Evolutionary conservation across 2,888 invertebrate genomes (phyloP).

Genomic region (Glyphotaelius pellucidus): DNA sequence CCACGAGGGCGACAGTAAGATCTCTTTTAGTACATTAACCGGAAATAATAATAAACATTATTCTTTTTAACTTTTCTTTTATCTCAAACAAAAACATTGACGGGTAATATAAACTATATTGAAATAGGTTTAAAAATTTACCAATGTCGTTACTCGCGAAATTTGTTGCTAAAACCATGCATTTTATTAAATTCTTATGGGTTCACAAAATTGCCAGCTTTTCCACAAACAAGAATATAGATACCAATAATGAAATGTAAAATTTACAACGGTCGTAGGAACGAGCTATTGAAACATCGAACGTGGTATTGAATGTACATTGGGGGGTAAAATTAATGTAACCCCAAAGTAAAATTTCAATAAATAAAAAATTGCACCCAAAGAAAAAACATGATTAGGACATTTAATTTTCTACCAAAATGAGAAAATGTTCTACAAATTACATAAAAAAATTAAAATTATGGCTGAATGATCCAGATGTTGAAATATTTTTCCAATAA

Average conservation of each 20-base stretch:
- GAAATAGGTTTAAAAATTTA: neutral
- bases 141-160: neutral
- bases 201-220: neutral
- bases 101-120: too few species aligned
- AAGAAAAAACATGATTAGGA: too few species aligned
- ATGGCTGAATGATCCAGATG: too few species aligned
- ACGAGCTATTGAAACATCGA: conserved; percentile 29
- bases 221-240: conserved; percentile 11
- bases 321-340: neutral
- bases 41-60: too few species aligned
- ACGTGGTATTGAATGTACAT: conserved; percentile 11
- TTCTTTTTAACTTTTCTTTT: too few species aligned
- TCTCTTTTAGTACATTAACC: too few species aligned
- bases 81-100: too few species aligned
- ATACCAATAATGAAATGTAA: neutral
- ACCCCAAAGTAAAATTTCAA: neutral
- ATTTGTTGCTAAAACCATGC: neutral
- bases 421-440: too few species aligned
- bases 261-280: conserved; percentile 23
- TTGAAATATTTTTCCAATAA: too few species aligned
- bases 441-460: too few species aligned
- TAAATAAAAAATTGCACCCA: neutral
- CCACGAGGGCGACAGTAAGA: too few species aligned
- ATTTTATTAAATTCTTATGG: neutral
- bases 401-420: too few species aligned